A percentile compares a stretch with the other conserved stretches of the same genome.
These are phyloP conservation scores for Stigmatopora argus DNA, from an alignment of 2,113 vertebrate species.

Conservation along the genomic window DNA sequence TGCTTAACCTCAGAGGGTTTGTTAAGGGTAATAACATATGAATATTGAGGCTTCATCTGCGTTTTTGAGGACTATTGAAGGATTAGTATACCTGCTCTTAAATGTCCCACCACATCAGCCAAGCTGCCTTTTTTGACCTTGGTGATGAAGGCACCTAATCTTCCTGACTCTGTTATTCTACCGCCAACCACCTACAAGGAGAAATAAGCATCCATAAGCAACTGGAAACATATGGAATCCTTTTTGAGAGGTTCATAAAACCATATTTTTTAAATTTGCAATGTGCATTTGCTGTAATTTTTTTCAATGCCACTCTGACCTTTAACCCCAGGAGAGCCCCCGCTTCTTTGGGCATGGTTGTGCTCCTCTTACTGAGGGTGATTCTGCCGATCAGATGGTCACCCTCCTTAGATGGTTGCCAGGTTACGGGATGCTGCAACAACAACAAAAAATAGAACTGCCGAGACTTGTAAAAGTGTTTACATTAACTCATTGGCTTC, in stretches of 20 bases:
- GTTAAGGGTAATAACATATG: background rate
- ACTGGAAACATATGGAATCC: background rate
- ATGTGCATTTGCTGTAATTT: constrained; percentile 1
- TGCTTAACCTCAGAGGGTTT: too few relatives aligned
- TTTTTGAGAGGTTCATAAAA: background rate
- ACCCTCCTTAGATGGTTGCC: constrained; percentile 98
- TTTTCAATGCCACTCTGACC: constrained; percentile 58
- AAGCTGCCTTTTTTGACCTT: constrained; percentile 99
- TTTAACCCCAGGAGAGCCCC: constrained; percentile 92
- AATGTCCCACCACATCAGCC: constrained; percentile 94
- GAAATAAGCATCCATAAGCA: constrained; percentile 43
- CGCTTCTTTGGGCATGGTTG: constrained; percentile 94
- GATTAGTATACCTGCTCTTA: constrained; percentile 83
- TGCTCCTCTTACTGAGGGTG: constrained; percentile 93
- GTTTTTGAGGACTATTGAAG: background rate
- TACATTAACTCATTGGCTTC: background rate
- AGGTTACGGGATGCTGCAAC: constrained; percentile 91
- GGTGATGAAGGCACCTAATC: constrained; percentile 98
- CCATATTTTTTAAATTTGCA: background rate
- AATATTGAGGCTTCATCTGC: background rate
- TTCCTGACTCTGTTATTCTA: constrained; percentile 92
- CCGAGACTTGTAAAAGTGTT: background rate
- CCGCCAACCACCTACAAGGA: constrained; percentile 86
- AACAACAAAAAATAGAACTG: background rate
- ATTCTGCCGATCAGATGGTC: constrained; percentile 95